Conservation (phyloP, 2,888 invertebrate genomes). For the Ornithoptera alexandrae region DNA sequence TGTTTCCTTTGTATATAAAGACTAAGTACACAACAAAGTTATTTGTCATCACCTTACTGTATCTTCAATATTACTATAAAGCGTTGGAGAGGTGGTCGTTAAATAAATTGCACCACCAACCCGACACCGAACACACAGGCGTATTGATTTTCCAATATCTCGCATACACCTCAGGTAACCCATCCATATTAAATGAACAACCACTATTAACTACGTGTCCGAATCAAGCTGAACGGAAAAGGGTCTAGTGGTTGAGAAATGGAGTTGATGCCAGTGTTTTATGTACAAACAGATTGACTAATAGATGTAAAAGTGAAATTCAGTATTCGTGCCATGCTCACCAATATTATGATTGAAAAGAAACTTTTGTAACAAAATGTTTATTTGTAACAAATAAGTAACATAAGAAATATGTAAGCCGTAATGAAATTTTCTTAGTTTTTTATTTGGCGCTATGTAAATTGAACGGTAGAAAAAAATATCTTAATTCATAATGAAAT, state of each 20-base stretch:
- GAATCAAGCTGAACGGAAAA: neutral
- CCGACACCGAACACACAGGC: neutral
- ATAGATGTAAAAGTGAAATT: neutral
- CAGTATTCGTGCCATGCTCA: neutral
- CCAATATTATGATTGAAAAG: no score
- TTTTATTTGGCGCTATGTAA: no score
- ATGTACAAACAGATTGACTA: neutral
- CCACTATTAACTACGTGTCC: slow-evolving; percentile 1
- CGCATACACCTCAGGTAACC: slow-evolving; percentile 6
- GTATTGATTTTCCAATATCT: slow-evolving; percentile 21
- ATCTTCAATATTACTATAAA: neutral
- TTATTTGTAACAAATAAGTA: no score
- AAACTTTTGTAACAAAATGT: no score
- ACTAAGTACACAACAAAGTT: no score
- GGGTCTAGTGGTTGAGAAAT: slow-evolving; percentile 6
- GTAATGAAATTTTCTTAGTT: no score
- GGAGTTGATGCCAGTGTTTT: neutral
- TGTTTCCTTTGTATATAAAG: neutral
- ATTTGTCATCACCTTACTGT: no score
- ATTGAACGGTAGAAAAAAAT: no score
- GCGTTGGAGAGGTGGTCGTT: neutral
- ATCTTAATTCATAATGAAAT: no score
- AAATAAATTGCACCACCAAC: slow-evolving; percentile 4
- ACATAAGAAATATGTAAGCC: no score
- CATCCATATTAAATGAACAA: slow-evolving; percentile 22